Evolutionary conservation across 2,888 invertebrate species (phyloP).

Genomic region (Bruchidius siliquastri): DNA sequence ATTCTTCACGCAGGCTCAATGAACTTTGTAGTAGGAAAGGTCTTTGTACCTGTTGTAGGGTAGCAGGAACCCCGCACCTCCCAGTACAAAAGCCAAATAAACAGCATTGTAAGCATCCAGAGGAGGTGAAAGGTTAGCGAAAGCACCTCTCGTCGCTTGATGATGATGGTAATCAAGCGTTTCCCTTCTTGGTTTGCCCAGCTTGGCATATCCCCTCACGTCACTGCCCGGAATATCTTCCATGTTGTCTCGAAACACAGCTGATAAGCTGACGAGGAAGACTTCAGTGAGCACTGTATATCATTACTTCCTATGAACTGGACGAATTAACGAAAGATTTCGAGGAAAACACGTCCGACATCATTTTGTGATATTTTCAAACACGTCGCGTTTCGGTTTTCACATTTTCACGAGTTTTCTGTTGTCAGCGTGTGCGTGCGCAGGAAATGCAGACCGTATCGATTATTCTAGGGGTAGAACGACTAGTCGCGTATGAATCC

Average conservation of each 20-base stretch:
- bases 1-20: background rate
- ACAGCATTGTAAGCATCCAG: slow-evolving; percentile 67
- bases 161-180: slow-evolving; percentile 35
- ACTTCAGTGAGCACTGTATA: background rate
- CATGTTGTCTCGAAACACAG: slow-evolving; percentile 18
- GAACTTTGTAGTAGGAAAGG: background rate
- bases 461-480: background rate
- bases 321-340: background rate
- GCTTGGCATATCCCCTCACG: slow-evolving; percentile 41
- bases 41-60: slow-evolving; percentile 80
- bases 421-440: background rate
- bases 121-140: slow-evolving; percentile 61
- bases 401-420: background rate
- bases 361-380: background rate
- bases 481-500: background rate
- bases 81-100: slow-evolving; percentile 71
- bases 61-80: slow-evolving; percentile 84
- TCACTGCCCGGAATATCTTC: slow-evolving; percentile 35
- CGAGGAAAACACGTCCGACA: background rate
- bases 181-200: slow-evolving; percentile 27
- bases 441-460: background rate
- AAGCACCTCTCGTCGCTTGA: slow-evolving; percentile 45
- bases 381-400: background rate
- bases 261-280: background rate
- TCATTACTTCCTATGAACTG: background rate